Conservation (phyloP, 2,797 vertebrate species). For the Telmatherina bonti region DNA sequence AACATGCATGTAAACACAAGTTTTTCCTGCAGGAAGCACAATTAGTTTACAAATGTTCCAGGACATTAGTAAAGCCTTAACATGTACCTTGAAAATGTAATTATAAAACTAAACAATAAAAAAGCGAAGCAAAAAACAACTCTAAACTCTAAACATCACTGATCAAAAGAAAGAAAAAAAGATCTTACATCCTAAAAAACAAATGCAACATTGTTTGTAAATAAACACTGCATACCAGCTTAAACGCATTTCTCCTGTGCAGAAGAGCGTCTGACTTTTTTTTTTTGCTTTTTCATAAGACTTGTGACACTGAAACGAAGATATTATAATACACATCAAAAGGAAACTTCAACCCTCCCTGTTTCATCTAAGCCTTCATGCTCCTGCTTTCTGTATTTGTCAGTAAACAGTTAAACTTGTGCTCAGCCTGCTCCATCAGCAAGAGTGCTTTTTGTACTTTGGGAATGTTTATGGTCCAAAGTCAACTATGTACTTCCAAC, state of each 20-base stretch:
- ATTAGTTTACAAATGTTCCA: neutral
- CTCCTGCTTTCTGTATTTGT: neutral
- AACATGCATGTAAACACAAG: neutral
- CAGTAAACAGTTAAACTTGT: constrained; percentile 27
- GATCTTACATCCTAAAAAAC: neutral
- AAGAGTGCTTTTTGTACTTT: constrained; percentile 35
- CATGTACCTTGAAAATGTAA: neutral
- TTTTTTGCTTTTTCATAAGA: too few relatives aligned
- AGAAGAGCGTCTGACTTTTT: too few relatives aligned
- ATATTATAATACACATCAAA: neutral
- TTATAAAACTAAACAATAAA: neutral
- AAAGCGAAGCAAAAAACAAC: neutral
- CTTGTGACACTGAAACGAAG: neutral
- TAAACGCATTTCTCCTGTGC: too few relatives aligned
- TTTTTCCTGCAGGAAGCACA: neutral
- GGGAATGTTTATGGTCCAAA: constrained; percentile 31
- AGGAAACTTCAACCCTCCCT: too few relatives aligned
- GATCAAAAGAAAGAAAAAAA: neutral
- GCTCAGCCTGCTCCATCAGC: constrained; percentile 34
- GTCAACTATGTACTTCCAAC: constrained; percentile 32
- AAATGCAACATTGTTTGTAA: neutral
- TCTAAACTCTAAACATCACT: neutral
- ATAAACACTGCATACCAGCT: too few relatives aligned
- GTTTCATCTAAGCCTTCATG: neutral
- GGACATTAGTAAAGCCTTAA: neutral